These are phyloP conservation scores for Parazoanthus darwini DNA, from an alignment of 92 coral and sea anemone genomes.

Conservation along the genomic window DNA sequence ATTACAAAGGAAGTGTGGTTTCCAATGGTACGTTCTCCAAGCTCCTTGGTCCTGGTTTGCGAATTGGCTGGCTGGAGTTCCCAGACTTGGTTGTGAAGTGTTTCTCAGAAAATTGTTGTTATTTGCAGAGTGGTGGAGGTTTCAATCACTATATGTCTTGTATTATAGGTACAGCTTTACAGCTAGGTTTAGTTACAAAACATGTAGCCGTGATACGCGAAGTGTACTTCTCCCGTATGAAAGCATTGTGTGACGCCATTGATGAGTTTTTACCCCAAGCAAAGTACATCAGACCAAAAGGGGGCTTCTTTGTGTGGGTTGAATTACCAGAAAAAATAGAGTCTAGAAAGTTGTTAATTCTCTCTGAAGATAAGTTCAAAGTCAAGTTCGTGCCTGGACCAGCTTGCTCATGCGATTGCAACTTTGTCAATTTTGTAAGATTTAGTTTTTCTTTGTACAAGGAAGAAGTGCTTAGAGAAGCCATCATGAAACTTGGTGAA, in stretches of 20 bases:
- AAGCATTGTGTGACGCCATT: constrained; percentile 76
- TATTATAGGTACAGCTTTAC: constrained; percentile 74
- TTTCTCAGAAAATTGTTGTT: constrained; percentile 32
- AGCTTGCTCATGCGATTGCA: constrained; percentile 67
- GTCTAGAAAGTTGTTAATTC: constrained; percentile 53
- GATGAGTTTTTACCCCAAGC: constrained; percentile 71
- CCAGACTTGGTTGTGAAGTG: constrained; percentile 45
- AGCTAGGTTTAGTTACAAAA: constrained; percentile 71
- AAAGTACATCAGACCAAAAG: constrained; percentile 69
- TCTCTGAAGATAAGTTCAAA: constrained; percentile 67
- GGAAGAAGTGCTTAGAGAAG: too few relatives aligned
- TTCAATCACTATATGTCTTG: constrained; percentile 90
- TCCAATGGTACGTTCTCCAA: too few relatives aligned
- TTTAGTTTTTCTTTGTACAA: neutral
- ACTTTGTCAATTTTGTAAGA: constrained; percentile 78
- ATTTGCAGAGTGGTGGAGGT: constrained; percentile 78
- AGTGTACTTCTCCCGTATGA: constrained; percentile 61
- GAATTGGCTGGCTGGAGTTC: constrained; percentile 93
- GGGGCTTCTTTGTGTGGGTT: constrained; percentile 93
- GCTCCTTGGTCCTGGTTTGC: too few relatives aligned
- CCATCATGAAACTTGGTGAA: too few relatives aligned
- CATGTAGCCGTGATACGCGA: constrained; percentile 53
- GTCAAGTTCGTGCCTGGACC: constrained; percentile 71
- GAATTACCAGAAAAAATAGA: constrained; percentile 65
- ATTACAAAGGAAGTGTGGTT: too few relatives aligned